Evolutionary conservation across 2,888 invertebrate species (phyloP).

Genomic region (Petrolisthes cinctipes): DNA sequence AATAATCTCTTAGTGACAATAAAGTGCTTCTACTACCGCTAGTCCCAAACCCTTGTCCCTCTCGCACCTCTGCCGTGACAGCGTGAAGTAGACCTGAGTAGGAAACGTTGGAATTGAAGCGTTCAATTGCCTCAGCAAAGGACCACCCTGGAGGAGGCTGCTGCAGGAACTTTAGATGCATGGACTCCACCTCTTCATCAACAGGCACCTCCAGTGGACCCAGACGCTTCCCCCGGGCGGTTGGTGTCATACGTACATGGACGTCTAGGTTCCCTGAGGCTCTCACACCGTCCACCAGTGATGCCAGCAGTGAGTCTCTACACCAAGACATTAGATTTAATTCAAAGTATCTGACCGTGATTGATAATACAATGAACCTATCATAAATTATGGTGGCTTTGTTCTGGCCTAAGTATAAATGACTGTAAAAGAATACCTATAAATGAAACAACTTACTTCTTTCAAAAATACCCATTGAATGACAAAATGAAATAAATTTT

Average conservation of each 20-base stretch:
- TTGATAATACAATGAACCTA: too few relatives aligned
- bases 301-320: slow-evolving; percentile 94
- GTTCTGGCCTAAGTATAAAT: background rate
- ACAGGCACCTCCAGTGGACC: slow-evolving; percentile 85
- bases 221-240: slow-evolving; percentile 87
- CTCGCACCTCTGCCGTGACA: slow-evolving; percentile 89
- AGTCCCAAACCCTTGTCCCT: background rate
- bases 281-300: slow-evolving; percentile 94
- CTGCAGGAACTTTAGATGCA: slow-evolving; percentile 85
- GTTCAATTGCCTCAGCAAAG: slow-evolving; percentile 85
- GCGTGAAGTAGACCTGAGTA: slow-evolving; percentile 97
- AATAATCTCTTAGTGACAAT: too few relatives aligned
- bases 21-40: too few relatives aligned
- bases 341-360: too few relatives aligned
- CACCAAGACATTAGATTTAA: background rate
- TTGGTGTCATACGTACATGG: slow-evolving; percentile 88
- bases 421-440: background rate
- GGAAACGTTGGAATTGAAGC: slow-evolving; percentile 97
- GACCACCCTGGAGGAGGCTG: slow-evolving; percentile 77
- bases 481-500: too few relatives aligned
- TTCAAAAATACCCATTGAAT: too few relatives aligned
- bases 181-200: slow-evolving; percentile 95
- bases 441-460: too few relatives aligned
- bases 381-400: too few relatives aligned
- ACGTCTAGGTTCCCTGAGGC: slow-evolving; percentile 97